Percentiles rank a stretch among this genome's conserved stretches.
Conservation (phyloP, 2,797 vertebrate species). For the Scleropages formosus region DNA sequence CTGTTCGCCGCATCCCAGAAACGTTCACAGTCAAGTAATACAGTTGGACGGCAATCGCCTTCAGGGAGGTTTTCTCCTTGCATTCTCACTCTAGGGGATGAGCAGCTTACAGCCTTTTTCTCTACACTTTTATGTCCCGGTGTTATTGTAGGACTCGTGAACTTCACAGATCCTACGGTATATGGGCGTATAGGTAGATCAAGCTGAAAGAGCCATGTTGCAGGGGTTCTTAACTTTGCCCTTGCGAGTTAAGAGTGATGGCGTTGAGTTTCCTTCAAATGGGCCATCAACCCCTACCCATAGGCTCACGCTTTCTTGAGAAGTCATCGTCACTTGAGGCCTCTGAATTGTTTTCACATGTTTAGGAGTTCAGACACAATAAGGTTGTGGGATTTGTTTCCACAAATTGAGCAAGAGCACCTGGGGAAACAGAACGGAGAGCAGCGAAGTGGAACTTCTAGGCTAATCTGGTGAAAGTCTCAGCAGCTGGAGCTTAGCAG, state of each 20-base stretch:
- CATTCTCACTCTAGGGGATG: not conserved
- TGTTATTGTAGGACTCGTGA: not conserved
- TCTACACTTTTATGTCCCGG: not conserved
- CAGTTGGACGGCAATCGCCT: not conserved
- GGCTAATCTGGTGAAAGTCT: too few relatives aligned
- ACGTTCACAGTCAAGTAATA: not conserved
- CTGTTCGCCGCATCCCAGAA: not conserved
- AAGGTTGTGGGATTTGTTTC: too few relatives aligned
- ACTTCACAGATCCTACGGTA: not conserved
- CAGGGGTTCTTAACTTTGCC: not conserved
- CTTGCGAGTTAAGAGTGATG: not conserved
- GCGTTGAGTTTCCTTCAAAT: too few relatives aligned
- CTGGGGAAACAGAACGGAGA: too few relatives aligned
- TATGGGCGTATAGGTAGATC: not conserved
- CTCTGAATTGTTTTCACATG: slow-evolving; percentile 18
- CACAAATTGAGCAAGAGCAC: too few relatives aligned
- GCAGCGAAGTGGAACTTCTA: too few relatives aligned
- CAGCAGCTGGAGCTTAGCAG: too few relatives aligned
- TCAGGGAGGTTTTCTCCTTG: not conserved
- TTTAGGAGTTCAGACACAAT: not conserved
- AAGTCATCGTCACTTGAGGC: not conserved
- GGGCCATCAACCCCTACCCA: not conserved
- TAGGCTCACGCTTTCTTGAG: not conserved
- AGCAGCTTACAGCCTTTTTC: not conserved
- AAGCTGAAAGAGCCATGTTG: not conserved